Conservation (phyloP, 2,888 invertebrate genomes). For the Monochamus alternatus region DNA sequence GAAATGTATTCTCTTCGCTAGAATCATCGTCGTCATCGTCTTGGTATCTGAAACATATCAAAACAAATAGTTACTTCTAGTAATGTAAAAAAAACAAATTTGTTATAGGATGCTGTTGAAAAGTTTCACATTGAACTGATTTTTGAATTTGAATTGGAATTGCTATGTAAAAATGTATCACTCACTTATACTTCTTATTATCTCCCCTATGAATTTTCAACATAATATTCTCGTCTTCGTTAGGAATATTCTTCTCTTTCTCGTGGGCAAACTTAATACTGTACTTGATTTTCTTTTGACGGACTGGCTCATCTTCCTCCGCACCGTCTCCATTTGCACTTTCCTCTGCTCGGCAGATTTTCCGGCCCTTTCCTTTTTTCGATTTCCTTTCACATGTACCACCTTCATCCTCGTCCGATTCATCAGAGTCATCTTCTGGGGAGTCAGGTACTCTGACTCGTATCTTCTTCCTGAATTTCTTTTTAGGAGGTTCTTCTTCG, state of each 20-base stretch:
- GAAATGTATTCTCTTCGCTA: constrained; percentile 56
- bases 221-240: constrained; percentile 53
- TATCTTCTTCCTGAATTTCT: not conserved
- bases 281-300: constrained; percentile 54
- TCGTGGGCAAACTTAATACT: constrained; percentile 64
- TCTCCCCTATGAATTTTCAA: constrained; percentile 58
- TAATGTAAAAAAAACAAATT: too few relatives aligned
- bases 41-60: constrained; percentile 29
- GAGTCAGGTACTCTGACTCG: constrained; percentile 3
- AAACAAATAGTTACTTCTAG: too few relatives aligned
- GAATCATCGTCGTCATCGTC: constrained; percentile 55
- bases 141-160: too few relatives aligned
- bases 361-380: not conserved
- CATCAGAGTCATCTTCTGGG: constrained; percentile 42
- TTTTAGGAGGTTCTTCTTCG: constrained; percentile 5
- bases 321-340: constrained; percentile 41
- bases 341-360: not conserved
- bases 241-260: constrained; percentile 55
- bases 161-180: constrained; percentile 44
- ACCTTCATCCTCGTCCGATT: constrained; percentile 47
- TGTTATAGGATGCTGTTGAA: too few relatives aligned
- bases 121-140: too few relatives aligned
- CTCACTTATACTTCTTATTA: constrained; percentile 48
- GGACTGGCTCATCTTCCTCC: constrained; percentile 44
- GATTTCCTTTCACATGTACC: constrained; percentile 21